Evolutionary conservation across 2,888 invertebrate genomes (phyloP).

Genomic region (Temnothorax unifasciatus): DNA sequence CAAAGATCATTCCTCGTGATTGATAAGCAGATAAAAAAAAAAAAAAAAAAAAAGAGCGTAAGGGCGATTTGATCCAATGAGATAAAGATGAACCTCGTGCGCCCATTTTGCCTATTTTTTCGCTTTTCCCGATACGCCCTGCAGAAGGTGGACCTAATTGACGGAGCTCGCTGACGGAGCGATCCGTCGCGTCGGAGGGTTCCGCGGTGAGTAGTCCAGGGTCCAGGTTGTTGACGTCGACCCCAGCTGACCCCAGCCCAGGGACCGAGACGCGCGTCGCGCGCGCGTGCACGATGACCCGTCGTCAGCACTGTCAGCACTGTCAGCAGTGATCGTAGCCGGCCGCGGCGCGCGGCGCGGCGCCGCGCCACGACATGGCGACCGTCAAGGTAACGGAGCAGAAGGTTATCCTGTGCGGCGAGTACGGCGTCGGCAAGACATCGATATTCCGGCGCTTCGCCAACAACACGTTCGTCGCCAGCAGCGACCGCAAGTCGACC

Average conservation of each 20-base stretch:
- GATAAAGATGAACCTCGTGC: background rate
- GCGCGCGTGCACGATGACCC: constrained; percentile 15
- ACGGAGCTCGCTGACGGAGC: no score
- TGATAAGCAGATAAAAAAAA: background rate
- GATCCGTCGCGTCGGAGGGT: no score
- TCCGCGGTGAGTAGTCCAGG: no score
- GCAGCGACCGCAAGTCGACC: constrained; percentile 94
- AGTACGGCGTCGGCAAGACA: constrained; percentile 98
- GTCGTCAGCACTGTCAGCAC: background rate
- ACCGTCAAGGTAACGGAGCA: constrained; percentile 94
- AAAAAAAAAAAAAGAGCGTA: no score
- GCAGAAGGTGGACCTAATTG: background rate
- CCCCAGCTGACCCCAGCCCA: no score
- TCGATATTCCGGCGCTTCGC: constrained; percentile 96
- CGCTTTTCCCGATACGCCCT: background rate
- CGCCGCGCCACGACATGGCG: constrained; percentile 89
- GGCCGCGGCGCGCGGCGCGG: background rate
- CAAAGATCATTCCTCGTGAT: background rate
- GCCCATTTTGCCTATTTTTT: background rate
- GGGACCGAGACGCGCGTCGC: background rate
- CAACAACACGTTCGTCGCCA: constrained; percentile 95
- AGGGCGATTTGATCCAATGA: background rate
- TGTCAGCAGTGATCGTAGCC: constrained; percentile 29
- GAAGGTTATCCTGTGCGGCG: constrained; percentile 97
- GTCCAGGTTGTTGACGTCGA: background rate